Evolutionary conservation across 2,113 vertebrate species (phyloP), one percentile per base, ranked within the genome.

Genomic region (Balaeniceps rex): DNA sequence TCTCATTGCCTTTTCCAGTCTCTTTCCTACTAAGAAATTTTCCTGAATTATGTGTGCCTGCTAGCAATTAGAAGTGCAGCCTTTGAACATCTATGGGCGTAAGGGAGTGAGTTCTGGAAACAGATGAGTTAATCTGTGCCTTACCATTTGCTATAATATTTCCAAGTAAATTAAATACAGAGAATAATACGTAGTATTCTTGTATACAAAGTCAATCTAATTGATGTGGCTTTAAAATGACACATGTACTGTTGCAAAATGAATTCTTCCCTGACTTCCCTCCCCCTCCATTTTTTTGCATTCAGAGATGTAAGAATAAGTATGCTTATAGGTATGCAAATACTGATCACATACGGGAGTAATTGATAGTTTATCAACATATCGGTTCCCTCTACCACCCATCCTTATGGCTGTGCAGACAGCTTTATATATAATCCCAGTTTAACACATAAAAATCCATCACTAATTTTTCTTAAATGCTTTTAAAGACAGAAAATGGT

Each of bases 401-500:
- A 57, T 65, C 46, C 28, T 87, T 90, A 23, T 1, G 7, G 42
- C 70, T 1, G 0, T 78, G n/a, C 58, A 82, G 26, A 70, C 44
- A 70, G 24, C 21, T 79, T 93, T 19, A 19, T 64, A 17, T 65
- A 11, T 38, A 84, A 61, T 77, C 91, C 49, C n/a, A 46, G 34
- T 90, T 86, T 85, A 92, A 79, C 2, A 13, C 33, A 40, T 85
- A 80, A 87, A 91, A 92, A 72, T 61, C 74, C 90, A 58, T 95
- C 38, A 47, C 75, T 91, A 52, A 47, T 86, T 93, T 92, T 94
- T 93, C 85, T 79, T 82, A 82, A 92, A 61, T 87, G 29, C 52
- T 93, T 83, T 82, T 91, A 57, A 94, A 91, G 64, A 80, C 42
- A 85, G 55, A 86, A 95, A 77, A 80, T 93, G 36, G 46, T 90